phyloP scores from a whole-genome alignment of 2,888 invertebrate species.

The Abrostola triplasia region DNA sequence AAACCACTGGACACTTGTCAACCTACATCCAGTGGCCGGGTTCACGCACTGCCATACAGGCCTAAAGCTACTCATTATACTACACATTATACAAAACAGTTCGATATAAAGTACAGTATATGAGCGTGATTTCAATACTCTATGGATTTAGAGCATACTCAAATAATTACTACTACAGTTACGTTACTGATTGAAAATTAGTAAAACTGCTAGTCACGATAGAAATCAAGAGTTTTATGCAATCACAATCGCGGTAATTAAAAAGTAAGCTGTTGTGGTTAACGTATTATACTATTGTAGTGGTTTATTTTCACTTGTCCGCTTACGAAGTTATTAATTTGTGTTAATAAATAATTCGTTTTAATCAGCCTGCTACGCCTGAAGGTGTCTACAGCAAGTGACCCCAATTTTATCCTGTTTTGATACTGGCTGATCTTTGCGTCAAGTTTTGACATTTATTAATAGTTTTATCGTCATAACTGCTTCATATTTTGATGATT shows the following conservation, averaged over 20 bases:
- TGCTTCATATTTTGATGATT: no score
- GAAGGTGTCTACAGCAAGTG: no score
- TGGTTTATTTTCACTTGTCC: not conserved
- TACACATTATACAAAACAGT: no score
- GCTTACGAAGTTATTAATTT: not conserved
- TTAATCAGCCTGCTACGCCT: no score
- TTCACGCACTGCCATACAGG: slow-evolving; percentile 20
- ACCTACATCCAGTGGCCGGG: slow-evolving; percentile 79
- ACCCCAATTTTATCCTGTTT: no score
- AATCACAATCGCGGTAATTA: slow-evolving; percentile 5
- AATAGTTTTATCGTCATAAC: no score
- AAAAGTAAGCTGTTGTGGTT: not conserved
- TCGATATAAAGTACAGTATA: not conserved
- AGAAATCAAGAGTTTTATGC: slow-evolving; percentile 20
- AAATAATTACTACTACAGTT: not conserved
- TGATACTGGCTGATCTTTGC: no score
- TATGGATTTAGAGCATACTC: slow-evolving; percentile 1
- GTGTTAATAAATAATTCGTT: no score
- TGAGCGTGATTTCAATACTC: not conserved
- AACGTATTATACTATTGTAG: not conserved
- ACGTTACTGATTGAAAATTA: slow-evolving; percentile 51
- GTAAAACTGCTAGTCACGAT: slow-evolving; percentile 14
- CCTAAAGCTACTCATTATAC: no score
- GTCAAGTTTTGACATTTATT: no score
- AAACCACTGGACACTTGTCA: slow-evolving; percentile 80